Evolutionary conservation across 2,797 vertebrate species (phyloP).

Genomic region (Alectoris magna): DNA sequence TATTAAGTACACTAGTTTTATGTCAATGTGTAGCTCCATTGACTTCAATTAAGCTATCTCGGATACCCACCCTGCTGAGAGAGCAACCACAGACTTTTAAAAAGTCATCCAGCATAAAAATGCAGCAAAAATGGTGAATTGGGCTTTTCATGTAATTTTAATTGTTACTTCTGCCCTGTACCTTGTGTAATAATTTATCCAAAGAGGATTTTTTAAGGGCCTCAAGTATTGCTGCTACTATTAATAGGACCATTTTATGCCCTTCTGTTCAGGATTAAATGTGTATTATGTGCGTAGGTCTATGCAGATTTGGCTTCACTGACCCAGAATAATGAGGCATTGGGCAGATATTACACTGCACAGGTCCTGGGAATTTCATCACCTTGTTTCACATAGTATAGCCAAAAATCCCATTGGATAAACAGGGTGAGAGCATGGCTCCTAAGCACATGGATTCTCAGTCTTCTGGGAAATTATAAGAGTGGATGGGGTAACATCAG

Average conservation of each 20-base stretch:
- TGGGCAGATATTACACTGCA: not conserved
- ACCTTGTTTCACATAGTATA: not conserved
- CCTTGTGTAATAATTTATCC: not conserved
- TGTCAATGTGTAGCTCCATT: slow-evolving; percentile 40
- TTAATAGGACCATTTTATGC: not conserved
- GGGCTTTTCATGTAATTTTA: not conserved
- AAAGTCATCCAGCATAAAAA: slow-evolving; percentile 17
- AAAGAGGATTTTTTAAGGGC: not conserved
- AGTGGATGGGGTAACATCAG: not conserved
- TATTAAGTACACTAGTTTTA: slow-evolving; percentile 36
- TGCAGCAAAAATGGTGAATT: not conserved
- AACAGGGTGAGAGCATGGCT: not conserved
- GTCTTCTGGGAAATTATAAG: not conserved
- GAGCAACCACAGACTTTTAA: not conserved
- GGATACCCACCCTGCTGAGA: slow-evolving; percentile 19
- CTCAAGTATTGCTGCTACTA: not conserved
- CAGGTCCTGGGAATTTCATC: not conserved
- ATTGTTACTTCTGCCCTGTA: not conserved
- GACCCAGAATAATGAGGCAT: not conserved
- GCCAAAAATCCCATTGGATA: not conserved
- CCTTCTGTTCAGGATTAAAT: not conserved
- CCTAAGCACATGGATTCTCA: not conserved
- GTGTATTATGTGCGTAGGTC: not conserved
- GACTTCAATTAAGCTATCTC: slow-evolving; percentile 50
- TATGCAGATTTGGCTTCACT: not conserved